These are phyloP conservation scores for Halisarca cf. caerulea DNA, from an alignment of 37 sponge, comb jelly and placozoan species.

Conservation along the genomic window DNA sequence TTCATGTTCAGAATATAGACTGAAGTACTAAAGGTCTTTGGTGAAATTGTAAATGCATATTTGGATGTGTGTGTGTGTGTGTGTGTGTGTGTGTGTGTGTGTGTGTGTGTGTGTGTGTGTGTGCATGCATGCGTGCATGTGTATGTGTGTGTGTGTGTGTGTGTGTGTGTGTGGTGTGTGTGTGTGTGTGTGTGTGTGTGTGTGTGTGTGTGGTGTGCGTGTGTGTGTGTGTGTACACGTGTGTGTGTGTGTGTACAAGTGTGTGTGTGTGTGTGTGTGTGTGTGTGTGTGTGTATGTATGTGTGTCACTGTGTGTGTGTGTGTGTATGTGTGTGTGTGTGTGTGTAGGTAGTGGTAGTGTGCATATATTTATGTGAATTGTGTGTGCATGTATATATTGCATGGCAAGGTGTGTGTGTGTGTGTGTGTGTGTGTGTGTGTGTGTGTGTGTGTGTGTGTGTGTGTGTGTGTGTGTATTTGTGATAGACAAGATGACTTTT, in stretches of 20 bases:
- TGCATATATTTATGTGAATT: neutral
- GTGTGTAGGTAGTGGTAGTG: too few relatives aligned
- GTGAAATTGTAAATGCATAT: neutral
- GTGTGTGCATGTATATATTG: neutral
- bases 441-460: too few relatives aligned
- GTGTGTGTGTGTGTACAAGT: neutral
- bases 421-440: too few relatives aligned
- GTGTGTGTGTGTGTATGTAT: neutral
- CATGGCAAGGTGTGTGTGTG: too few relatives aligned
- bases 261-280: neutral
- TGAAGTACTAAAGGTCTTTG: too few relatives aligned
- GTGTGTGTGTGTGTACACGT: neutral
- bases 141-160: neutral
- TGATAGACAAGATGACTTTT: too few relatives aligned
- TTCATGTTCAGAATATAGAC: too few relatives aligned
- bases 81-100: constrained; percentile 7
- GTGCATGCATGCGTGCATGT: neutral
- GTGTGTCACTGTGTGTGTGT: too few relatives aligned
- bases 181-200: neutral
- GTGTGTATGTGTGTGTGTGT: too few relatives aligned
- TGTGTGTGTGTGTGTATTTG: too few relatives aligned
- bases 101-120: constrained; percentile 24
- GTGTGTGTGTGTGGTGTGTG: too few relatives aligned
- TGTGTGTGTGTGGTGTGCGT: too few relatives aligned
- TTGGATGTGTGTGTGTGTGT: neutral